phyloP scores from a whole-genome alignment of 2,888 invertebrate genomes.

The Galerucella pusilla region DNA sequence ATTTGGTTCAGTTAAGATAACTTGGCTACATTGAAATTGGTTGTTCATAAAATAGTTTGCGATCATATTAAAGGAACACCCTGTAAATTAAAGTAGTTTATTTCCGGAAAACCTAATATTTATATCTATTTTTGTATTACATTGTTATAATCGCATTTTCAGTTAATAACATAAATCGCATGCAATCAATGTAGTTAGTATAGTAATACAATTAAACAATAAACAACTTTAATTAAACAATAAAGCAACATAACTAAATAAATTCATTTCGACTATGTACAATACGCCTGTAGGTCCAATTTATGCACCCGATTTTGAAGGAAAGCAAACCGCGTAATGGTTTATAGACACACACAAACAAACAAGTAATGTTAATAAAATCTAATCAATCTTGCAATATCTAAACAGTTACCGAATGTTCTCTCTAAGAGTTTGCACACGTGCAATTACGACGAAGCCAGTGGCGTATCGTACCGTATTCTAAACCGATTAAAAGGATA shows the following conservation, averaged over 20 bases:
- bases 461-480: not conserved
- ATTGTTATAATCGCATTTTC: no score
- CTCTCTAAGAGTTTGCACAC: constrained; percentile 28
- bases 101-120: no score
- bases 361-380: constrained; percentile 12
- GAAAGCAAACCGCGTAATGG: not conserved
- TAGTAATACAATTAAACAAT: not conserved
- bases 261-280: not conserved
- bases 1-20: no score
- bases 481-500: no score
- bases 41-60: no score
- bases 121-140: no score
- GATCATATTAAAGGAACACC: no score
- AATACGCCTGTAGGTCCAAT: constrained; percentile 6
- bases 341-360: not conserved
- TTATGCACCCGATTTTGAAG: not conserved
- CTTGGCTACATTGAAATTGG: no score
- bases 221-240: constrained; percentile 1
- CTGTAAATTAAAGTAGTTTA: no score
- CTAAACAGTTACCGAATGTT: constrained; percentile 37
- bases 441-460: constrained; percentile 27
- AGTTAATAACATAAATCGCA: not conserved
- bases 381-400: constrained; percentile 33
- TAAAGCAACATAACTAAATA: not conserved
- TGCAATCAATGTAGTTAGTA: not conserved